Percentiles rank a stretch among this genome's conserved stretches.
Conservation (phyloP, 1,140 invertebrate genomes). For the Drosophila arizonae region DNA sequence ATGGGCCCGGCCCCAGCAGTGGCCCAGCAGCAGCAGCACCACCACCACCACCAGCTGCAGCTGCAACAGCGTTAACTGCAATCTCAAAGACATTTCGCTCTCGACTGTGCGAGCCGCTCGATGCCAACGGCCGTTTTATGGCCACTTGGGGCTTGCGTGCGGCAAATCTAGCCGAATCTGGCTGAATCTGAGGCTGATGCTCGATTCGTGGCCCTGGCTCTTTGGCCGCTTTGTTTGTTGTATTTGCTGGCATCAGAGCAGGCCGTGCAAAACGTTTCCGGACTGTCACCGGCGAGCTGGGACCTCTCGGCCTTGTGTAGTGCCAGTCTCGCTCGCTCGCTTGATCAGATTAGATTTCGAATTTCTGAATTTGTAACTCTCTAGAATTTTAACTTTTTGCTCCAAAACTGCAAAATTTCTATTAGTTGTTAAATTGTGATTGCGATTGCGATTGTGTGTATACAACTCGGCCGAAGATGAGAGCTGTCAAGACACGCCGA, state of each 20-base stretch:
- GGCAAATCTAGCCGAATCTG: conserved; percentile 2
- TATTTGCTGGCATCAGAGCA: neutral
- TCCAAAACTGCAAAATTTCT: neutral
- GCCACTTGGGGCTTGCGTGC: conserved; percentile 30
- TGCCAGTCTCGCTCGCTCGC: conserved; percentile 43
- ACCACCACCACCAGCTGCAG: conserved; percentile 10
- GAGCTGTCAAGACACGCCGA: conserved; percentile 20
- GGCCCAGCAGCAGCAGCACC: neutral
- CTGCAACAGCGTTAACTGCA: conserved; percentile 23
- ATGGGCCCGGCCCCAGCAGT: conserved; percentile 1
- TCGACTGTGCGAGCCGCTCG: neutral
- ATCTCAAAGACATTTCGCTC: conserved; percentile 24
- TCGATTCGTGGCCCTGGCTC: neutral
- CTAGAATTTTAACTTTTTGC: neutral
- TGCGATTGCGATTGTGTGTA: too few relatives aligned
- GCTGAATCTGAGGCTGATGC: too few relatives aligned
- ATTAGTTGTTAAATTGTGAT: conserved; percentile 1
- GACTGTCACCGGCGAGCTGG: neutral
- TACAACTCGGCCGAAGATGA: conserved; percentile 26
- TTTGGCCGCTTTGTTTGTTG: neutral
- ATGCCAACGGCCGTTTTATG: conserved; percentile 36
- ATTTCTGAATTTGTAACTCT: conserved; percentile 24
- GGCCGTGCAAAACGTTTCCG: conserved; percentile 2
- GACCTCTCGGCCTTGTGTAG: neutral
- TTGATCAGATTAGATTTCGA: conserved; percentile 33